Evolutionary conservation across 2,113 vertebrate genomes (phyloP), one percentile per base, ranked within the genome.

Genomic region (Desmodus rotundus): DNA sequence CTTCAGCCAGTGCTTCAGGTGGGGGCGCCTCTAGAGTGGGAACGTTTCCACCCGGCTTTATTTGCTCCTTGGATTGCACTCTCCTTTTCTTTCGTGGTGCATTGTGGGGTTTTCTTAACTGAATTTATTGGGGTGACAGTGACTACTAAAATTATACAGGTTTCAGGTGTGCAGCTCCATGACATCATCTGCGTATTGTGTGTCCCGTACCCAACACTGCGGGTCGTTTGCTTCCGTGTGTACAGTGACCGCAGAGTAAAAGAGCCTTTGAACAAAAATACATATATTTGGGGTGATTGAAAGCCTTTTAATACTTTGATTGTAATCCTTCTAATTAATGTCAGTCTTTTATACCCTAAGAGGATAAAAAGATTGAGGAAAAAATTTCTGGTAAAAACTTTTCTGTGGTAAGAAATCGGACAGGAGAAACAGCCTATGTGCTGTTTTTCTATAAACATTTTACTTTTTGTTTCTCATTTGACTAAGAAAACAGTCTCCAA

Each of bases 1-100:
- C 24, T 99, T 99, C 98, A 99, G 99, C 96, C 99, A 99, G 1
- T 99, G 99, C 91, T 99, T 99, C 98, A 99, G 99, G 99, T 99
- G 97, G 61, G 61, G 28, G 61, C 58, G 26, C 61, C 6, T 14
- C 61, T 14, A 4, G 61, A 28, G 28, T 6, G 26, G 61, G 56
- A 4, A 2, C 28, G 5, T 4, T 14, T 31, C 6, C 61, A 31
- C 12, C 28, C 28, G 4, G 58, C 58, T 61, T 47, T 72, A 8
- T 36, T 26, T 36, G 33, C 33, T 92, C 28, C 52, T 20, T 1
- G 22, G 2, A 9, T 52, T 16, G 65, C 28, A 28, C 52, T 43
- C 0, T 74, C 47, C 43, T 85, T 52, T 31, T 70, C 74, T 82
- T 73, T 74, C 54, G 41, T 20, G 45, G 26, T n/a, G 58, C 63